phyloP scores from a whole-genome alignment of 1,140 invertebrate species.

The Zaprionus africanus region DNA sequence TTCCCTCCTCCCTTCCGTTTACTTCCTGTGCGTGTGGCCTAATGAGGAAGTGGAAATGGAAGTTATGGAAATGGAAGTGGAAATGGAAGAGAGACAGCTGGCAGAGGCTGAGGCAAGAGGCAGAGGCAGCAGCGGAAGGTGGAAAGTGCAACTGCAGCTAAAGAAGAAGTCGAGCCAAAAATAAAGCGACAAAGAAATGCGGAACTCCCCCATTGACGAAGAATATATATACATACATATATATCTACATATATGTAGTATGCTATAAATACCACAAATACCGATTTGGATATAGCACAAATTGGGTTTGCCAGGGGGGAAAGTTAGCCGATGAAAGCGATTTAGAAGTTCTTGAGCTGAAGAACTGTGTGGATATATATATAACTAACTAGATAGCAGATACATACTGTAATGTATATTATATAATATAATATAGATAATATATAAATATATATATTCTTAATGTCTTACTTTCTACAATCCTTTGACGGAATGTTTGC shows the following conservation, averaged over 20 bases:
- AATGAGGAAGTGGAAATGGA: constrained; percentile 72
- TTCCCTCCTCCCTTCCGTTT: constrained; percentile 38
- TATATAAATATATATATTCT: not conserved
- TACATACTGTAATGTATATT: too few species aligned
- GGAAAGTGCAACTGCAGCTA: constrained; percentile 35
- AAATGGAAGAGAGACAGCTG: constrained; percentile 22
- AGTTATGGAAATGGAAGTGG: constrained; percentile 52
- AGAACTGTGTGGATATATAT: too few species aligned
- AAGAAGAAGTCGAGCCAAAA: constrained; percentile 11
- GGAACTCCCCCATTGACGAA: not conserved
- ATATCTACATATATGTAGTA: not conserved
- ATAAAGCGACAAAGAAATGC: constrained; percentile 11
- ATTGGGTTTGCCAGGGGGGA: not conserved
- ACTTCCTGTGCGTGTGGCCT: constrained; percentile 77
- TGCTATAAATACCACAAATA: constrained; percentile 3
- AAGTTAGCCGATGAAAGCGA: not conserved
- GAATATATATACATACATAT: not conserved
- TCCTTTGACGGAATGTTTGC: not conserved
- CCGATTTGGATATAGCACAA: constrained; percentile 1
- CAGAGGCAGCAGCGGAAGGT: constrained; percentile 2
- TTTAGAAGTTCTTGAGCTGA: too few species aligned
- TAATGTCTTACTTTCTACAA: not conserved
- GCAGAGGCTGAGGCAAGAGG: not conserved
- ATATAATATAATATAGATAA: too few species aligned
- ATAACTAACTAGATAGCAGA: too few species aligned